Conservation (phyloP, 2,797 vertebrate genomes). For the Eulemur albifrons region DNA sequence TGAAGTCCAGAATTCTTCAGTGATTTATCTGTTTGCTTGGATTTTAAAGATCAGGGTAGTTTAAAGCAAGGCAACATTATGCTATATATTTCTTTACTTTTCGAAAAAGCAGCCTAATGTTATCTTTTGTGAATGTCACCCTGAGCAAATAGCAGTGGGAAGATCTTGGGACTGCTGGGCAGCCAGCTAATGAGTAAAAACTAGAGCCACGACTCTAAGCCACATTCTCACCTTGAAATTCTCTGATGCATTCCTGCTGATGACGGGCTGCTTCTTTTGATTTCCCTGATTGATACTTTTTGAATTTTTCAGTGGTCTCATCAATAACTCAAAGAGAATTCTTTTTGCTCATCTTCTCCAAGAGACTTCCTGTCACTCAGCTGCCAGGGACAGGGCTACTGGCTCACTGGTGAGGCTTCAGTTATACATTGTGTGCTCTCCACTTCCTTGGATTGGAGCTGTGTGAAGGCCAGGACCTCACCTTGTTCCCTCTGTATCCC, state of each 20-base stretch:
- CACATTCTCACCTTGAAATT: not conserved
- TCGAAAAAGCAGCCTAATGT: not conserved
- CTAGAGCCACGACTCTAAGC: not conserved
- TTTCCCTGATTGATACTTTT: not conserved
- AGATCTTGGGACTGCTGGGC: not conserved
- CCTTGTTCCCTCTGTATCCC: no score
- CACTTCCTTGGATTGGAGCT: not conserved
- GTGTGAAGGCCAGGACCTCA: not conserved
- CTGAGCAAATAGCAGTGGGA: not conserved
- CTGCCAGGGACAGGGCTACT: not conserved
- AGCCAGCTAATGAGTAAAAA: not conserved
- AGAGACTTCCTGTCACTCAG: not conserved
- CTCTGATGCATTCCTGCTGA: not conserved
- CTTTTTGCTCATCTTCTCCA: not conserved
- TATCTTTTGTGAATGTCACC: not conserved
- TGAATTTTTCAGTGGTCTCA: not conserved
- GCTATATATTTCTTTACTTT: slow-evolving; percentile 16
- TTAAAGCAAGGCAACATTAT: slow-evolving; percentile 42
- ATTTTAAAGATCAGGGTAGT: slow-evolving; percentile 7
- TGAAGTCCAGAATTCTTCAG: slow-evolving; percentile 43
- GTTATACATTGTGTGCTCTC: not conserved
- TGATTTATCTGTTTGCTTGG: slow-evolving; percentile 45
- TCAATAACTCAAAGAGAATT: slow-evolving; percentile 19
- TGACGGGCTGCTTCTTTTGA: not conserved
- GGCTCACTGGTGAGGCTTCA: not conserved